Evolutionary conservation across 2,888 invertebrate genomes (phyloP).

Genomic region (Lathronympha strigana): DNA sequence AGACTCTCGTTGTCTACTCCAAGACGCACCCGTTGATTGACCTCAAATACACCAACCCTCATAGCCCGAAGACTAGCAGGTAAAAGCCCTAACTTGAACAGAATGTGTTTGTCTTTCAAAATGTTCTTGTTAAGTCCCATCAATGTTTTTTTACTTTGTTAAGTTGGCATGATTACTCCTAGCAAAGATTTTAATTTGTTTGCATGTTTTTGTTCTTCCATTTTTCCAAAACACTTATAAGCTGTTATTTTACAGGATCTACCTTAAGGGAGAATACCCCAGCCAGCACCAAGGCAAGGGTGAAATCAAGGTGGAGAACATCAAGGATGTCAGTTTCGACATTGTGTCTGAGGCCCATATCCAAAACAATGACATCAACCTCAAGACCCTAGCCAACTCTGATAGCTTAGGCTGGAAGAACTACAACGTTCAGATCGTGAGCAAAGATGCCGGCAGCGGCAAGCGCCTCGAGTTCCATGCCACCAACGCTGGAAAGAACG

Average conservation of each 20-base stretch:
- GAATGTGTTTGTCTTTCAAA: neutral
- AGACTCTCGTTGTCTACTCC: conserved; percentile 80
- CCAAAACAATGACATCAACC: conserved; percentile 86
- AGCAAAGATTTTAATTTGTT: neutral
- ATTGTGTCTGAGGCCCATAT: conserved; percentile 82
- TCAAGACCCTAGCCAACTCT: conserved; percentile 86
- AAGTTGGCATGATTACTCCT: neutral
- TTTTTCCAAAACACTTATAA: neutral
- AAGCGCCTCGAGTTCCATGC: conserved; percentile 87
- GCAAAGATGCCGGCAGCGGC: conserved; percentile 84
- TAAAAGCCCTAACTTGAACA: conserved; percentile 48
- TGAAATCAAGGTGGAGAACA: conserved; percentile 81
- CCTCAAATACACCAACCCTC: conserved; percentile 82
- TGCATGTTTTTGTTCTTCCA: neutral
- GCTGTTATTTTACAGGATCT: conserved; percentile 57
- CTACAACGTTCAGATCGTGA: conserved; percentile 85
- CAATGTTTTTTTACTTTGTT: neutral
- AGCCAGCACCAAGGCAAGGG: conserved; percentile 85
- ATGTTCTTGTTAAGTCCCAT: neutral
- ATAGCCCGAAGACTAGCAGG: conserved; percentile 64
- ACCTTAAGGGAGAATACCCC: conserved; percentile 67
- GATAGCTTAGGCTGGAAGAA: conserved; percentile 86
- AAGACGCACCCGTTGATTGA: conserved; percentile 83
- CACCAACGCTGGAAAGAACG: conserved; percentile 86
- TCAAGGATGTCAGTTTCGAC: conserved; percentile 81